phyloP scores from a whole-genome alignment of 2,113 vertebrate genomes.

The Macroglossus sobrinus region DNA sequence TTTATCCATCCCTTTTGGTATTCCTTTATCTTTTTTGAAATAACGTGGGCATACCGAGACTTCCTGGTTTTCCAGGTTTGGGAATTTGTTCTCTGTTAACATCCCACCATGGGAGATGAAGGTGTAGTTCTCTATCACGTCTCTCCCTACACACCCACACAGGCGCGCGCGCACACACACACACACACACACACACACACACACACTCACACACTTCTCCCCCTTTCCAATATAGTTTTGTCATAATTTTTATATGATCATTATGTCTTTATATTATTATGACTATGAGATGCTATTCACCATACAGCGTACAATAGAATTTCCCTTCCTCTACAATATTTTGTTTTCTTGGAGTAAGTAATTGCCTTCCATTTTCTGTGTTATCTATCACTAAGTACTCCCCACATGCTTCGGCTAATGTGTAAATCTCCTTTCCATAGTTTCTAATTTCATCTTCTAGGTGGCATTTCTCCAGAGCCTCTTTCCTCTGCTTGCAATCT shows the following conservation, averaged over 20 bases:
- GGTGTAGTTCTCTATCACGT: background rate
- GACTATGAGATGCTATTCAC: background rate
- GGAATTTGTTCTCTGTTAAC: background rate
- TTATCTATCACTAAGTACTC: background rate
- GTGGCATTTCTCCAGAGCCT: background rate
- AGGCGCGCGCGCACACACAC: too few species aligned
- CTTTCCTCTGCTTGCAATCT: background rate
- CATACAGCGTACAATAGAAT: background rate
- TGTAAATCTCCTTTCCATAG: background rate
- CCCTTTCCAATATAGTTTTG: background rate
- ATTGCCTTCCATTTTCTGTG: background rate
- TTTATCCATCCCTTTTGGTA: background rate
- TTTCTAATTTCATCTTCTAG: background rate
- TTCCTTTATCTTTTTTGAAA: background rate
- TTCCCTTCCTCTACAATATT: background rate
- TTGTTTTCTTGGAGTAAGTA: background rate
- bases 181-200: too few species aligned
- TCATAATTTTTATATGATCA: background rate
- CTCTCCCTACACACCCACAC: background rate
- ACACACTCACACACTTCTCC: too few species aligned
- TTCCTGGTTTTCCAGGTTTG: background rate
- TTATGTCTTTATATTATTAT: background rate
- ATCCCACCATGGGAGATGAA: background rate
- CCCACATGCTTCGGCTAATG: background rate
- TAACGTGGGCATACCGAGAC: rapidly evolving